Conservation (phyloP, 2,113 vertebrate genomes). For the Macrotis lagotis region DNA sequence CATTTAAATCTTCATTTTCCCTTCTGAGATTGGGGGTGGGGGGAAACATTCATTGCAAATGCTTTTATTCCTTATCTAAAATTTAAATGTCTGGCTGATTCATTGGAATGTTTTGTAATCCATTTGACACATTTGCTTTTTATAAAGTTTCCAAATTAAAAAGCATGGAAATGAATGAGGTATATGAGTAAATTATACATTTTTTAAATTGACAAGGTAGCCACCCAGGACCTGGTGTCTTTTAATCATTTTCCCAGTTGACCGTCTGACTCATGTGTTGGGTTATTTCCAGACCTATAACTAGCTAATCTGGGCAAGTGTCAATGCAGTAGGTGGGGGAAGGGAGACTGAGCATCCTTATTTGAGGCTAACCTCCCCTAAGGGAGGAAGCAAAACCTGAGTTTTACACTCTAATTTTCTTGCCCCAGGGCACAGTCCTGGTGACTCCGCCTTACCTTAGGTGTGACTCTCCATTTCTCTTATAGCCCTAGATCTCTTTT, state of each 20-base stretch:
- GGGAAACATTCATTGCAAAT: slow-evolving; percentile 10
- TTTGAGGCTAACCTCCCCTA: too few species aligned
- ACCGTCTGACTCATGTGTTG: background rate
- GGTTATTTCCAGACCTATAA: background rate
- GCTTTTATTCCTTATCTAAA: slow-evolving; percentile 1
- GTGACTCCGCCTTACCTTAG: background rate
- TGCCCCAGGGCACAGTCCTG: background rate
- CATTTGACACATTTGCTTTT: slow-evolving; percentile 46
- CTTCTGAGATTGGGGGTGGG: rapidly evolving
- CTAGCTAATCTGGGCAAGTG: background rate
- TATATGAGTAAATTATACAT: background rate
- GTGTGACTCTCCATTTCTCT: background rate
- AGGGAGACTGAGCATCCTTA: background rate
- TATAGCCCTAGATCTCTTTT: background rate
- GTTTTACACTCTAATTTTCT: background rate
- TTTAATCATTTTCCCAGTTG: background rate
- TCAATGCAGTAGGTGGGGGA: background rate
- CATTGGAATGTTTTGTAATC: background rate
- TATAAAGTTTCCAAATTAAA: slow-evolving; percentile 54
- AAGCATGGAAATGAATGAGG: background rate
- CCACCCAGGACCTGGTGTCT: background rate
- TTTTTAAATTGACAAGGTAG: background rate
- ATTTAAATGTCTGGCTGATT: slow-evolving; percentile 29
- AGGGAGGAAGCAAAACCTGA: background rate
- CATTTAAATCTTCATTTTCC: background rate